Base-by-base conservation (phyloP, 2,888 invertebrate genomes). In the Epinotia nisella region DNA sequence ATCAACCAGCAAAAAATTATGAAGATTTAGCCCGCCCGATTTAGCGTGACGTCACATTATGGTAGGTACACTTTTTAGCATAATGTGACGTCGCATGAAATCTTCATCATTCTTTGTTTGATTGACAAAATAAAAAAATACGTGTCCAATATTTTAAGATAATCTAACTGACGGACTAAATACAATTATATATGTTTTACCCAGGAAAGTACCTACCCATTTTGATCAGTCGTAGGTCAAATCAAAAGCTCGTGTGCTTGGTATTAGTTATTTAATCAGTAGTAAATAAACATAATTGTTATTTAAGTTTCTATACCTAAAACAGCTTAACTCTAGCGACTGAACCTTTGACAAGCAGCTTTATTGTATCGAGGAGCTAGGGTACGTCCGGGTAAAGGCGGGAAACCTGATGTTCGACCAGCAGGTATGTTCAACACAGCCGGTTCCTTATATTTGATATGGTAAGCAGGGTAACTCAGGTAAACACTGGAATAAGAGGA, bases 371-470 rank as follows among this genome's bases (percentile, higher is more conserved):
- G 88, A 19, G 94, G 94, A 41, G 91, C 91, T 41, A 95, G 83
- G 19, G 90, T 90, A 74, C 95, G 90, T 21, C 90, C 85, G 4
- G 95, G 95, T 41, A 95, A 83, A 64, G 85, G 80, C 0, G 95
- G 95, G 67, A 90, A 87, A 2, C 68, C 79, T 53, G 85, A 82
- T 3, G 88, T 87, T 58, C 93, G 86, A 24, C 87, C 93, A 41
- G 90, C 79, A 35, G 91, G 83, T 41, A 90, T 76, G 2, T 95
- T 94, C 59, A 95, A 78, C 13, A 92, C 88, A n/a, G 87, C 74
- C 1, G 95, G 95, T 69, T 90, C 86, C 80, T 94, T 94, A 80
- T 95, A 95, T 76, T 91, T 91, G 9, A 94, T 86, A 77, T 94
- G 94, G 78, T 85, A 93, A 29, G 90, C 79, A 24, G 95, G 95